These are phyloP conservation scores for Chydorus sphaericus DNA, from an alignment of 2,888 invertebrate species.

Conservation along the genomic window DNA sequence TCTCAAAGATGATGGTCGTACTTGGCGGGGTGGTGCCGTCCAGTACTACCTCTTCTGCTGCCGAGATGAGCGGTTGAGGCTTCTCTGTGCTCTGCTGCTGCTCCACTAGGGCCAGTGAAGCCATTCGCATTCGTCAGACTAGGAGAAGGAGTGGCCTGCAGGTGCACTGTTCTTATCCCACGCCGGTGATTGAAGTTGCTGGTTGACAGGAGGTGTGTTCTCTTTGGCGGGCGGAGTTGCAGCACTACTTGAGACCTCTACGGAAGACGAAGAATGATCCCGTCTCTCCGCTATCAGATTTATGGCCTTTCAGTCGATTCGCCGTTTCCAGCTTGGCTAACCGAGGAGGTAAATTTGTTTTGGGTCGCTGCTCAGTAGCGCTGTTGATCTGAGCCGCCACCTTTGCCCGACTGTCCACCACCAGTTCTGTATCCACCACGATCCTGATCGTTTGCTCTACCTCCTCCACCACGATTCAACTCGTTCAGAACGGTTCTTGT, in stretches of 20 bases:
- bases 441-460: slow-evolving; percentile 1
- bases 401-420: slow-evolving; percentile 11
- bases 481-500: background rate
- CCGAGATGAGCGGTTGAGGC: too few species aligned
- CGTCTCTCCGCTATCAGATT: background rate
- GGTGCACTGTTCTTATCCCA: slow-evolving; percentile 2
- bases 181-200: background rate
- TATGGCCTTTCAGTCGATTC: background rate
- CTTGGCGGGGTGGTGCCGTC: slow-evolving; percentile 46
- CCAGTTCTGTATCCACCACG: slow-evolving; percentile 5
- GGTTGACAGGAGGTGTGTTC: slow-evolving; percentile 2
- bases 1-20: slow-evolving; percentile 76
- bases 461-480: background rate
- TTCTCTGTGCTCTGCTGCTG: slow-evolving; percentile 3
- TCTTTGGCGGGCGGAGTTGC: background rate
- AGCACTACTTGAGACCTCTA: slow-evolving; percentile 5
- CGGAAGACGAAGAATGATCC: background rate
- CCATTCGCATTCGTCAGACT: slow-evolving; percentile 4
- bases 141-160: background rate
- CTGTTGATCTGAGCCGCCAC: background rate
- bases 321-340: slow-evolving; percentile 61
- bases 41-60: slow-evolving; percentile 36
- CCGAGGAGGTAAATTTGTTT: slow-evolving; percentile 69
- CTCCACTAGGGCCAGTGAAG: background rate
- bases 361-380: slow-evolving; percentile 24